Evolutionary conservation across 1,140 invertebrate genomes (phyloP).

Genomic region (Orussus abietinus): DNA sequence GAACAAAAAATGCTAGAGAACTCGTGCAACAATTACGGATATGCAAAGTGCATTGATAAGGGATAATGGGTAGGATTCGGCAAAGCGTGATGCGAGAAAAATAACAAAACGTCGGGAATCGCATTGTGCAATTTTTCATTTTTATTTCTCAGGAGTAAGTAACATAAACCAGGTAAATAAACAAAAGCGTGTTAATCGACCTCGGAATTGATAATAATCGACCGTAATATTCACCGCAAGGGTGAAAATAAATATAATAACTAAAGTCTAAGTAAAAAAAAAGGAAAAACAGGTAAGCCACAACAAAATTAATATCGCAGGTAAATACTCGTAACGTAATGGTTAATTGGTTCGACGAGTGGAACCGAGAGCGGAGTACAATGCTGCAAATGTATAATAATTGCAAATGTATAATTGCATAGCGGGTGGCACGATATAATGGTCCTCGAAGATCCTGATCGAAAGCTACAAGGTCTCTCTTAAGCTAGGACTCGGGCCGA

Average conservation of each 20-base stretch:
- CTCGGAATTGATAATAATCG: background rate
- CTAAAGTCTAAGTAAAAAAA: conserved; percentile 7
- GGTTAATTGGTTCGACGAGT: background rate
- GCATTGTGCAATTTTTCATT: too few relatives aligned
- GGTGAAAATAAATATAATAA: conserved; percentile 8
- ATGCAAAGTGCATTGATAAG: too few relatives aligned
- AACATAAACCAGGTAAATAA: too few relatives aligned
- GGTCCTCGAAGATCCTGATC: background rate
- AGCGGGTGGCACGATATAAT: background rate
- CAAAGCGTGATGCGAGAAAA: too few relatives aligned
- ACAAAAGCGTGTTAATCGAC: conserved; percentile 1
- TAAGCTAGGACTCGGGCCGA: conserved; percentile 12
- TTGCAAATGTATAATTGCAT: conserved; percentile 10
- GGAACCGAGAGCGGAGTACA: background rate
- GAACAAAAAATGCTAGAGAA: too few relatives aligned
- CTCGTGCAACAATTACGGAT: too few relatives aligned
- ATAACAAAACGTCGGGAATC: too few relatives aligned
- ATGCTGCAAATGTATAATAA: conserved; percentile 9
- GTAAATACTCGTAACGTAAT: background rate
- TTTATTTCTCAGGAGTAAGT: too few relatives aligned
- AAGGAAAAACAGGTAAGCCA: conserved; percentile 2
- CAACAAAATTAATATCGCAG: conserved; percentile 1
- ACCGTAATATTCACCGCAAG: background rate
- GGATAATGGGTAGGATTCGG: too few relatives aligned
- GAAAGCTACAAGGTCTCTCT: background rate